Evolutionary conservation across 1,140 invertebrate genomes (phyloP).

Genomic region (Dendrolimus kikuchii): DNA sequence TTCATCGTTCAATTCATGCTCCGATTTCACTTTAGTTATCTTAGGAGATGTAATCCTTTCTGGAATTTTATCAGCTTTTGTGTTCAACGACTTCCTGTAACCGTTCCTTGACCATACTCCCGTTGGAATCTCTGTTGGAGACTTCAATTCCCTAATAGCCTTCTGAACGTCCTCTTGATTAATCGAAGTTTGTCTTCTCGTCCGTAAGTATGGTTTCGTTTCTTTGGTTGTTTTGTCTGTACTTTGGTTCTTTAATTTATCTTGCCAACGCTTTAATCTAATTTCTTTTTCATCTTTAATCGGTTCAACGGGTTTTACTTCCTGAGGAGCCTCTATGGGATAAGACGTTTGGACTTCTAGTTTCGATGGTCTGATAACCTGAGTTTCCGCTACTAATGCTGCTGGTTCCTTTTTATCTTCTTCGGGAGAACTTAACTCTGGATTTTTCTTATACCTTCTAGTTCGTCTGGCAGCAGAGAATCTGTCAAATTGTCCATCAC

Average conservation of each 20-base stretch:
- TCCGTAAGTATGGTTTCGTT: constrained; percentile 49
- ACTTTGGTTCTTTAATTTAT: constrained; percentile 71
- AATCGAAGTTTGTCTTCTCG: constrained; percentile 74
- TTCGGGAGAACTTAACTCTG: constrained; percentile 75
- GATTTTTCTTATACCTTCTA: constrained; percentile 83
- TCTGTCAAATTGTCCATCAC: constrained; percentile 86
- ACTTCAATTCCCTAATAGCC: constrained; percentile 75
- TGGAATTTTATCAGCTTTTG: constrained; percentile 32
- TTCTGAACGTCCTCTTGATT: constrained; percentile 77
- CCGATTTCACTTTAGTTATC: constrained; percentile 67
- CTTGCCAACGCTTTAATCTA: constrained; percentile 77
- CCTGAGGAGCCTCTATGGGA: constrained; percentile 46
- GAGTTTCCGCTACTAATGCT: constrained; percentile 71
- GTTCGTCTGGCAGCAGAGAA: constrained; percentile 87
- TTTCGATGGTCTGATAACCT: constrained; percentile 68
- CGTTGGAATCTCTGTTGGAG: constrained; percentile 72
- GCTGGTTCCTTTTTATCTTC: constrained; percentile 71
- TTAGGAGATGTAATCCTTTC: constrained; percentile 51
- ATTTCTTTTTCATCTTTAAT: constrained; percentile 75
- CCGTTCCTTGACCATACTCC: constrained; percentile 68
- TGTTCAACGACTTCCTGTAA: constrained; percentile 51
- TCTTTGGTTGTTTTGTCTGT: constrained; percentile 60
- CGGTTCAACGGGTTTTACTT: constrained; percentile 43
- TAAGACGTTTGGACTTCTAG: constrained; percentile 66
- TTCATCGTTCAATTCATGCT: constrained; percentile 86